Base-by-base conservation (phyloP, 1,140 invertebrate genomes). In the Trypoxylus dichotomus region DNA sequence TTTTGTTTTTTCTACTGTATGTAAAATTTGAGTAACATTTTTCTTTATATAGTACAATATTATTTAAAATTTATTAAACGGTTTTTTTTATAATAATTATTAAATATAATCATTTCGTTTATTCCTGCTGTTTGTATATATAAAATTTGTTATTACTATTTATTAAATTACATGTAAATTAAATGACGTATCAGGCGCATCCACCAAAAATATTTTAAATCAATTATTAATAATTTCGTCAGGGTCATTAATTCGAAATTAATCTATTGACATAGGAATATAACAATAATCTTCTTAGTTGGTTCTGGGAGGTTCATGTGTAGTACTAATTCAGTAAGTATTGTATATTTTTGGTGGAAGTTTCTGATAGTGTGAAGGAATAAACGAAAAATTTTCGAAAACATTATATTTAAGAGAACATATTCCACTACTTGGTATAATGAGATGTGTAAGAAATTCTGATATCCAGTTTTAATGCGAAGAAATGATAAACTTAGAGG, bases 61-160 rank as follows among this genome's bases (percentile, higher is more conserved):
- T 63, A 19, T 19, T 63, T 63, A 25, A 24, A 63, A 24, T 63
- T 63, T 25, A 63, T 24, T 63, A 27, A 63, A 24, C 60, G 21
- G 6, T 58, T 63, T 63, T 27, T 13, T 63, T 63, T 8, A 63
- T 24, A 11, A 24, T 63, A 25, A 63, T 27, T 25, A 63, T 24
- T 19, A 25, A 63, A 19, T 24, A 63, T 19, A 63, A 63, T 47
- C n/a, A 63, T 63, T 24, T 63, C 21, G 60, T 63, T 63, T 63
- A 63, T 63, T 63, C 21, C 19, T 47, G 13, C 13, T 63, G 25
- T 25, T 63, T 63, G 60, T 63, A 24, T 47, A 47, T 3, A 47
- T 47, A 47, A 47, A 3, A 47, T 47, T 47, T 47, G 43, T 73
- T 73, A 41, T 73, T 73, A 27, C n/a, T 71, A 71, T 71, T 71